Percentiles rank a stretch among this genome's conserved stretches.
These are phyloP conservation scores for Andinoacara biseriatus DNA, from an alignment of 2,113 vertebrate species.

Conservation along the genomic window DNA sequence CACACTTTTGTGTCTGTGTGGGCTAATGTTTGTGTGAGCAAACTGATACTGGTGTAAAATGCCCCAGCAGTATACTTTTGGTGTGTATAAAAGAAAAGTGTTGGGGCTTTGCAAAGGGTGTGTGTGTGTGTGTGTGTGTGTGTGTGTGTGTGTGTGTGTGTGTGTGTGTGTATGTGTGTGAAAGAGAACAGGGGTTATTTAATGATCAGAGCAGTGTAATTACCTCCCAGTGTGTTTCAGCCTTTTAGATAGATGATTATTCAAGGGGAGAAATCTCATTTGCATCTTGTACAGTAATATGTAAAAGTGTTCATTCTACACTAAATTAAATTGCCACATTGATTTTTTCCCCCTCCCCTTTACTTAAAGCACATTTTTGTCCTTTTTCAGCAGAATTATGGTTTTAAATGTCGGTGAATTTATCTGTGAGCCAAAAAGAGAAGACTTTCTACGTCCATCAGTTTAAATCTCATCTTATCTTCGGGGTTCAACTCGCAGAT, in stretches of 20 bases:
- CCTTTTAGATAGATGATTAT: constrained; percentile 77
- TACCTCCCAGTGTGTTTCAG: constrained; percentile 71
- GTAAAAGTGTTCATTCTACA: constrained; percentile 71
- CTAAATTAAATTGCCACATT: constrained; percentile 70
- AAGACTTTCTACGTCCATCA: constrained; percentile 27
- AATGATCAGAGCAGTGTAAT: constrained; percentile 73
- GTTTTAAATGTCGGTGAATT: constrained; percentile 44
- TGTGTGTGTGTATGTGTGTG: not conserved
- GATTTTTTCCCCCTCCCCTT: constrained; percentile 41
- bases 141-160: no score
- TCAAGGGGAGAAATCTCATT: constrained; percentile 73
- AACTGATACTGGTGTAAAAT: constrained; percentile 20
- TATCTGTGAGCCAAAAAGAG: constrained; percentile 47
- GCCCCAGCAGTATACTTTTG: constrained; percentile 16
- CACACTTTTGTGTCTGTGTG: constrained; percentile 13
- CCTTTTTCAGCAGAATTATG: constrained; percentile 48
- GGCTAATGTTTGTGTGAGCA: constrained; percentile 6
- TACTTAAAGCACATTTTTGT: constrained; percentile 44
- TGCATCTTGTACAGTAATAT: constrained; percentile 76
- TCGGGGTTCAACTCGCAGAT: constrained; percentile 27
- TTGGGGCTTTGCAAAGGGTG: not conserved
- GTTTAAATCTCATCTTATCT: constrained; percentile 27
- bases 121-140: no score
- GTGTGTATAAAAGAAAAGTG: constrained; percentile 12
- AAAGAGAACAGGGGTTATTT: constrained; percentile 67